These are phyloP conservation scores for Pseudorasbora parva DNA, from an alignment of 2,113 vertebrate species.

Conservation along the genomic window DNA sequence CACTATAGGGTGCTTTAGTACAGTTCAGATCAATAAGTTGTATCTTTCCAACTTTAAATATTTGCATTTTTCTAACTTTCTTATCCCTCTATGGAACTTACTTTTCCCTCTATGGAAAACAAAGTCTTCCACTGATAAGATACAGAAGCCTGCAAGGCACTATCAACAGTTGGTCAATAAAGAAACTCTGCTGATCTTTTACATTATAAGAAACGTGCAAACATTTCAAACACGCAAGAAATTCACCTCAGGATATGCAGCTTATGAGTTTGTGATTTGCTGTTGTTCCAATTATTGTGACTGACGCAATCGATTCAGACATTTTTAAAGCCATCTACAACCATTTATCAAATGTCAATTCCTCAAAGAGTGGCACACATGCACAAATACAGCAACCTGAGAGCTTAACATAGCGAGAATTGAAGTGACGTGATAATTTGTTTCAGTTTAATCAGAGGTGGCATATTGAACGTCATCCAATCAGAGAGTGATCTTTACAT, in stretches of 20 bases:
- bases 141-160: constrained; percentile 23
- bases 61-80: constrained; percentile 17
- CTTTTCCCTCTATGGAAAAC: constrained; percentile 1
- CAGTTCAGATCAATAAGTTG: constrained; percentile 47
- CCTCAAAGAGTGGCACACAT: not conserved
- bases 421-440: constrained; percentile 18
- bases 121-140: not conserved
- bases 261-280: constrained; percentile 39
- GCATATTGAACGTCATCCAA: constrained; percentile 3
- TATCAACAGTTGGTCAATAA: constrained; percentile 47
- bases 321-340: constrained; percentile 17
- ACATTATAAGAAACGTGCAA: not conserved
- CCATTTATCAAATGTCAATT: constrained; percentile 27
- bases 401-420: not conserved
- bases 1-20: not conserved
- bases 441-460: constrained; percentile 30
- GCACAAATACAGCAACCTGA: not conserved
- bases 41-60: constrained; percentile 4
- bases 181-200: not conserved
- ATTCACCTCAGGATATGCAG: not conserved
- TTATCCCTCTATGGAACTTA: not conserved
- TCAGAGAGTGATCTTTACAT: constrained; percentile 36
- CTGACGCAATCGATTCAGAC: constrained; percentile 28
- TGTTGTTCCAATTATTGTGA: constrained; percentile 4
- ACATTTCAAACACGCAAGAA: constrained; percentile 3